Percentiles rank a stretch among this genome's conserved stretches.
phyloP scores from a whole-genome alignment of 53 echinoderm and acorn worm species.

The Antedon mediterranea region DNA sequence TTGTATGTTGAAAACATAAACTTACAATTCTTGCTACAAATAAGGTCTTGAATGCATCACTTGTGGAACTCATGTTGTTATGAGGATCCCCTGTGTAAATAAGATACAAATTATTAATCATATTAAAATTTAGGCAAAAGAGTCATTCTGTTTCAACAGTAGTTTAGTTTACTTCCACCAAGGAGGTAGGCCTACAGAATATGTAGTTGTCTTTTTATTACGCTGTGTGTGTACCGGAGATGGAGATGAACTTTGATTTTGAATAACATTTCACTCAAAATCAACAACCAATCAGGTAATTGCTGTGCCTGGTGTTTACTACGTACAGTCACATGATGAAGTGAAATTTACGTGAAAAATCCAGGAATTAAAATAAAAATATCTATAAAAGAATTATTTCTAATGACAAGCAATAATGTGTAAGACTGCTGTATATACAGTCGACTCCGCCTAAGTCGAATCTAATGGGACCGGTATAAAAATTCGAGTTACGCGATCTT shows the following conservation, averaged over 20 bases:
- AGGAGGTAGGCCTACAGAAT: too few species aligned
- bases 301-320: conserved; percentile 69
- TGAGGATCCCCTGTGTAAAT: conserved; percentile 76
- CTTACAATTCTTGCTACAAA: conserved; percentile 94
- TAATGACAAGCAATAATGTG: neutral
- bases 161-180: too few species aligned
- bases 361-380: conserved; percentile 18
- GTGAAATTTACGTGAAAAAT: conserved; percentile 33
- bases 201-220: too few species aligned
- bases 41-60: conserved; percentile 87
- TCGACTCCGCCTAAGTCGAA: too few species aligned
- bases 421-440: too few species aligned
- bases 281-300: neutral
- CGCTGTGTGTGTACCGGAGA: neutral
- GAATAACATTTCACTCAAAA: neutral
- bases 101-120: neutral
- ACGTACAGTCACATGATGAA: conserved; percentile 28
- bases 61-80: conserved; percentile 21
- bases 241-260: neutral
- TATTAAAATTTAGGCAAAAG: too few species aligned
- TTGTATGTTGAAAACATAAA: conserved; percentile 1
- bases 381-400: neutral
- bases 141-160: too few species aligned
- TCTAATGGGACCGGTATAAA: too few species aligned
- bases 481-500: too few species aligned